Base-by-base conservation (phyloP, 2,113 vertebrate genomes). In the Scomber colias region DNA sequence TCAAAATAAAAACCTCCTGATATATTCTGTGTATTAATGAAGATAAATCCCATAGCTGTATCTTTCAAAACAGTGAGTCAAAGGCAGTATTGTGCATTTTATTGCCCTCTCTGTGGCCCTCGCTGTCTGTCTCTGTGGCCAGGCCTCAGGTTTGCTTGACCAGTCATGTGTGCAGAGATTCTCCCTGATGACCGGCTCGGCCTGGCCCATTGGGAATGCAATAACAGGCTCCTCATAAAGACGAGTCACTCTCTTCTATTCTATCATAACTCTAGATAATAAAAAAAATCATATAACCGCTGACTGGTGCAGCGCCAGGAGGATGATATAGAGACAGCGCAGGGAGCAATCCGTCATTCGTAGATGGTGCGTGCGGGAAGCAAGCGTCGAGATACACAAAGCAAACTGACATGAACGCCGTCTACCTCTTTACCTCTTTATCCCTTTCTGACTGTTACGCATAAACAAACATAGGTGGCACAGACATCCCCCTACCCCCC, bases 161-260 rank as follows among this genome's bases (percentile, higher is more conserved):
- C 87, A 77, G 77, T 79, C 91, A 92, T 89, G 91, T 90, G 90
- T 83, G 75, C 78, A 83, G 77, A 85, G 79, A 90, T 86, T 83
- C 79, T 82, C 74, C 67, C 71, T n/a, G 83, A 85, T 86, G 81
- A 79, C 71, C 81, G n/a, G 77, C 80, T 69, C 79, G 75, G 85
- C 71, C 75, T 8, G 35, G 66, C 79, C 60, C 82, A 84, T 76
- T 49, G 75, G 81, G 82, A 92, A 92, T 88, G 91, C 81, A 93
- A 91, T 92, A 94, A 93, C 74, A 84, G 83, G 51, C 71, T 57
- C 62, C 79, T 90, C 85, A 90, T 89, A 89, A 90, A 90, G 83
- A 83, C 44, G 0, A 75, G 81, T 76, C 84, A 69, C 60, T 83
- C 83, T 70, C 70, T 66, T 83, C 24, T 27, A 27, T 27, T 88